A percentile compares a stretch with the other conserved stretches of the same genome.
These are phyloP conservation scores for Tachuris rubrigastra DNA, from an alignment of 2,113 vertebrate genomes.

Conservation along the genomic window DNA sequence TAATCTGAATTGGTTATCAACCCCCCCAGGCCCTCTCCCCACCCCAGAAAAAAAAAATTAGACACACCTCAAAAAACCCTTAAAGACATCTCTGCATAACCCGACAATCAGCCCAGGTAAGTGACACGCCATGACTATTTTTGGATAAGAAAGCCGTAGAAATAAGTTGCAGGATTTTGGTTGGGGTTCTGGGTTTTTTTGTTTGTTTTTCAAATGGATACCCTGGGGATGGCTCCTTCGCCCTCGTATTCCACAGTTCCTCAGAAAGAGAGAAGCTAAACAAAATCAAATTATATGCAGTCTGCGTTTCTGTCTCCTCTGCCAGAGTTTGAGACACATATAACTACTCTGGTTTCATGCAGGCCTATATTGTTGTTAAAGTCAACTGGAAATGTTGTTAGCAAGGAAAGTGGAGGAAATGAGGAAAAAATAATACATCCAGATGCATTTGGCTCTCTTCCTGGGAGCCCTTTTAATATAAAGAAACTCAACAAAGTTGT, in stretches of 20 bases:
- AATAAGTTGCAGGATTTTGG: background rate
- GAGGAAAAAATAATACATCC: conserved; percentile 43
- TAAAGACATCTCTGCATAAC: background rate
- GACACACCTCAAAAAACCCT: background rate
- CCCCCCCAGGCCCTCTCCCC: background rate
- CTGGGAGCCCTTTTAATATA: conserved; percentile 54
- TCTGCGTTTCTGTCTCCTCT: background rate
- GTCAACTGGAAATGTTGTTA: conserved; percentile 34
- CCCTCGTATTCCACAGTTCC: background rate
- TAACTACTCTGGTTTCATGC: background rate
- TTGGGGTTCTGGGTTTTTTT: background rate
- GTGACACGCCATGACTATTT: background rate
- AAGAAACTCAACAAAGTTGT: background rate
- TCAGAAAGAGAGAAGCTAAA: background rate
- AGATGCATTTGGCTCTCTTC: conserved; percentile 46
- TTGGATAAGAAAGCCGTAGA: background rate
- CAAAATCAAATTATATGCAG: background rate
- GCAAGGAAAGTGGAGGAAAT: conserved; percentile 46
- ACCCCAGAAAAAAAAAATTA: background rate
- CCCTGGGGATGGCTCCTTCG: background rate
- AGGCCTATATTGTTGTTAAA: background rate
- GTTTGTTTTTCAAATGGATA: background rate
- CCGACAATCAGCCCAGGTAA: background rate
- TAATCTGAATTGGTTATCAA: background rate
- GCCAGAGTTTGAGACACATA: background rate